Conservation (phyloP, 2,888 invertebrate genomes). For the Sphaeridia pumilis region DNA sequence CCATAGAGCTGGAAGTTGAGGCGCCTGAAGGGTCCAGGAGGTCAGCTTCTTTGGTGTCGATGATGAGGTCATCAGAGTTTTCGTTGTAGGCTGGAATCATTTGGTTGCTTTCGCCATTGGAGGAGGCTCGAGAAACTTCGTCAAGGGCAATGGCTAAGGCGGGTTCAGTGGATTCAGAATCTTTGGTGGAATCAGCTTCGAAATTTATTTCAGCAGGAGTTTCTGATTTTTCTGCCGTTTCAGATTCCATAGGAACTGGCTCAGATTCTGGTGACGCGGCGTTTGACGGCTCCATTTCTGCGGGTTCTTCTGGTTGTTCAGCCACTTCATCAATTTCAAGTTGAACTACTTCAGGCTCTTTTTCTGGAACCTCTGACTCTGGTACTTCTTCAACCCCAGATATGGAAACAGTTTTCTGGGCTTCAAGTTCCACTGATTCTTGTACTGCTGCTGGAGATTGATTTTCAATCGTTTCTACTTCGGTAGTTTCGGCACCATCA, state of each 20-base stretch:
- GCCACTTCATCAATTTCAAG: background rate
- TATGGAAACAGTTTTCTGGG: background rate
- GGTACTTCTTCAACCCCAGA: background rate
- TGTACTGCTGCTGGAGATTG: too few relatives aligned
- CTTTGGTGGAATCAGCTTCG: background rate
- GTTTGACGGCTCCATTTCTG: too few relatives aligned
- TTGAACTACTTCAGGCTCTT: background rate
- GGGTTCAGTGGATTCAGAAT: too few relatives aligned
- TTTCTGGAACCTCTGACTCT: background rate
- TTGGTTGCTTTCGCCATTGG: too few relatives aligned
- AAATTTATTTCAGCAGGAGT: too few relatives aligned
- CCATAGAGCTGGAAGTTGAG: background rate
- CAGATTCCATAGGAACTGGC: too few relatives aligned
- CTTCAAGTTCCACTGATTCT: too few relatives aligned
- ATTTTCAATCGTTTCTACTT: too few relatives aligned
- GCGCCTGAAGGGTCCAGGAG: background rate
- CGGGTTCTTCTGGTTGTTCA: background rate
- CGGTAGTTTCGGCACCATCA: background rate
- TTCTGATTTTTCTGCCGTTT: background rate
- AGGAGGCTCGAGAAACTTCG: too few relatives aligned
- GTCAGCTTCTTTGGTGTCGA: slow-evolving; percentile 7
- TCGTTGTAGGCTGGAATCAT: too few relatives aligned
- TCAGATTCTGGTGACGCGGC: too few relatives aligned
- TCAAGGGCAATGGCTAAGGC: too few relatives aligned
- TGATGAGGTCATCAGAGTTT: slow-evolving; percentile 12